Base-by-base conservation (phyloP, 2,113 vertebrate genomes). In the Hypomesus transpacificus region DNA sequence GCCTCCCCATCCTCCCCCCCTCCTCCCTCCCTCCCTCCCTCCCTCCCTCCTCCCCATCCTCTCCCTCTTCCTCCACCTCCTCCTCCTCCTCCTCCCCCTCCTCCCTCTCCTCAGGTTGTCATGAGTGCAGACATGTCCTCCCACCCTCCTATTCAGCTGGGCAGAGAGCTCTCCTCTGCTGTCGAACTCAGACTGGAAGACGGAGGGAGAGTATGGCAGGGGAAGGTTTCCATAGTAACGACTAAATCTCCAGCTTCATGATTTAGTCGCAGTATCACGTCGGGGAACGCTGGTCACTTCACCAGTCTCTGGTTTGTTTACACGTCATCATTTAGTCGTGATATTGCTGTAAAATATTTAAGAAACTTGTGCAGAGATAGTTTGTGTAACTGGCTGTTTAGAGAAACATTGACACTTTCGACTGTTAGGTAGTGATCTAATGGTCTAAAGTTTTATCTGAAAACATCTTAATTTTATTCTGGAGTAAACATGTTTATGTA, bases 201-300 rank as follows among this genome's bases (percentile, higher is more conserved):
- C 22, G 56, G 46, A 24, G 39, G 50, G 58, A 72, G 54, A 58
- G 5, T 18, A 50, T 74, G 52, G 73, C 52, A 53, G 16, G 58
- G 65, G 60, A 61, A 22, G 39, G 77, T 84, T 86, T 81, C 83
- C 81, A 81, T 85, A 81, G 81, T 78, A 82, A 86, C 84, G 17
- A 59, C 50, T 74, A 77, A 53, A 26, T 18, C 63, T 22, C 34
- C 31, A 31, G 17, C 61, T 28, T 26, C 16, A 39, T 66, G 70
- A 53, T 58, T 28, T 1, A 52, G 53, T 22, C n/a, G 2, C 18
- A 57, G 8, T 16, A 46, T 9, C 8, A 9, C 3, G 1, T 0
- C n/a, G 3, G n/a, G 20, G 31, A 34, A 34, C 31, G 31, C 7
- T 34, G 31, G 7, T 46, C 39, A 20, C 11, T 3, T n/a, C 39